These are phyloP conservation scores for Platypus cylindrus DNA, from an alignment of 2,888 invertebrate genomes.

Conservation along the genomic window DNA sequence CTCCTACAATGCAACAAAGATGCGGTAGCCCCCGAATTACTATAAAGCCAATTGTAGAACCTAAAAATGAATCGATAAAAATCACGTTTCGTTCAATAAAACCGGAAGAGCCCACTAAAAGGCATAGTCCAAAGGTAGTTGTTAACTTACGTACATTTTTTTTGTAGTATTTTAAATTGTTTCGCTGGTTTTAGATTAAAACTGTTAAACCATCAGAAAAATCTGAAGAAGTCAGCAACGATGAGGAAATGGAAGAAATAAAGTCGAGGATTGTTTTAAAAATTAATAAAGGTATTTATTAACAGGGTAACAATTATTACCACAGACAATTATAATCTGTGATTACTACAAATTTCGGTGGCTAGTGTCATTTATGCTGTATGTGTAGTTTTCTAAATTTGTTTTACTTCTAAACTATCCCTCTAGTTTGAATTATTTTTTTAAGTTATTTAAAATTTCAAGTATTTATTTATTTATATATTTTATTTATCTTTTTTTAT, in stretches of 20 bases:
- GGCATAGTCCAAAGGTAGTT: conserved; percentile 22
- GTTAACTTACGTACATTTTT: background rate
- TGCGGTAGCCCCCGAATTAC: conserved; percentile 33
- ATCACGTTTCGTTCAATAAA: conserved; percentile 36
- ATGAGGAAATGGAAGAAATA: conserved; percentile 27
- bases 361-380: too few relatives aligned
- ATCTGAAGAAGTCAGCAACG: conserved; percentile 31
- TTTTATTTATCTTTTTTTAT: too few relatives aligned
- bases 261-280: conserved; percentile 47
- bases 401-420: too few relatives aligned
- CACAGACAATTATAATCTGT: background rate
- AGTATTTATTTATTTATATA: too few relatives aligned
- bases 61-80: conserved; percentile 25
- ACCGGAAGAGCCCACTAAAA: conserved; percentile 23
- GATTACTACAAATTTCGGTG: too few relatives aligned
- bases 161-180: too few relatives aligned
- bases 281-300: conserved; percentile 47
- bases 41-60: conserved; percentile 32
- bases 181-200: background rate
- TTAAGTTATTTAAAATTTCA: too few relatives aligned
- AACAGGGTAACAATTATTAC: background rate
- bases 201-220: conserved; percentile 34
- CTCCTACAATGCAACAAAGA: conserved; percentile 25
- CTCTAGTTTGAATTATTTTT: too few relatives aligned
- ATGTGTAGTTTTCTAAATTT: too few relatives aligned